Evolutionary conservation across 2,113 vertebrate genomes (phyloP).

Genomic region (Aegotheles bennettii): DNA sequence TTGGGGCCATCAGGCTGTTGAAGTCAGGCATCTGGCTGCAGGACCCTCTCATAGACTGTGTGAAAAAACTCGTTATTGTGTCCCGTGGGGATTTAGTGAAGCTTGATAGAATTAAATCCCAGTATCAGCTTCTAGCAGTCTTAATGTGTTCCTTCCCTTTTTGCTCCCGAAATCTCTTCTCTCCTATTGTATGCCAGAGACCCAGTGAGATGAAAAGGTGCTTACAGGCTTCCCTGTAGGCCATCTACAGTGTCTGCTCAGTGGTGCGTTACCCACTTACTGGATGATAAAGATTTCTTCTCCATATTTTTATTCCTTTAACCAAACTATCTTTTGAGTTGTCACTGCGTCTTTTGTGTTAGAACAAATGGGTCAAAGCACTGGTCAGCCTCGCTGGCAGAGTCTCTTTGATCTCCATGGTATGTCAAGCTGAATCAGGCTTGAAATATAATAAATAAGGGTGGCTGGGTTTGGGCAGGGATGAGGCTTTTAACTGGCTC

Average conservation of each 20-base stretch:
- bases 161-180: slow-evolving; percentile 1
- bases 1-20: fast-evolving
- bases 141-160: slow-evolving; percentile 56
- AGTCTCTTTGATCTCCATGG: slow-evolving; percentile 47
- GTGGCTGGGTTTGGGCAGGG: slow-evolving; percentile 17
- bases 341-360: slow-evolving; percentile 11
- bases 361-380: slow-evolving; percentile 33
- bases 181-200: slow-evolving; percentile 23
- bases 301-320: slow-evolving; percentile 53
- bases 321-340: slow-evolving; percentile 50
- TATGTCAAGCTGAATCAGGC: slow-evolving; percentile 45
- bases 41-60: background rate
- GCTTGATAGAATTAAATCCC: slow-evolving; percentile 21
- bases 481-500: slow-evolving; percentile 24
- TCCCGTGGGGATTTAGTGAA: background rate
- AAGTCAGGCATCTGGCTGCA: background rate
- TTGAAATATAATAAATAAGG: slow-evolving; percentile 37
- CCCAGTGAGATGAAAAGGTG: slow-evolving; percentile 53
- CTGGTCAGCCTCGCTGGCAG: slow-evolving; percentile 10
- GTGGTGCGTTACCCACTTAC: background rate
- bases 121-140: background rate
- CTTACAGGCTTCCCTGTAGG: slow-evolving; percentile 44
- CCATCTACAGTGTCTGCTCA: slow-evolving; percentile 50
- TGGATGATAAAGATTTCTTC: slow-evolving; percentile 44
- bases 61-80: background rate